Evolutionary conservation across 2,113 vertebrate species (phyloP), one percentile per base, ranked within the genome.

Genomic region (Cariama cristata): DNA sequence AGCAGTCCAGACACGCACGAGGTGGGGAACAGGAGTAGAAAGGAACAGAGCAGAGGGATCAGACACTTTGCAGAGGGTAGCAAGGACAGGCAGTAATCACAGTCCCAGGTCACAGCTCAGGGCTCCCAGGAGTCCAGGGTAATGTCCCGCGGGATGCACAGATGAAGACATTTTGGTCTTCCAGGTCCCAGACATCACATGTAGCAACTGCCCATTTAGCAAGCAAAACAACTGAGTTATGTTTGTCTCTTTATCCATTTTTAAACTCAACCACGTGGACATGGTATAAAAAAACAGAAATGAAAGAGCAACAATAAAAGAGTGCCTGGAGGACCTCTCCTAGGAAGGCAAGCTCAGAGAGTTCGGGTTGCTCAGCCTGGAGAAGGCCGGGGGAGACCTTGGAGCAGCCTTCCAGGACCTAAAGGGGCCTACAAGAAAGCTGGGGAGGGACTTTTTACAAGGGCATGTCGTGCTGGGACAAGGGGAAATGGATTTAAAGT

Each of bases 371-470:
- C 14, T 79, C 40, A 40, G 47, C 14, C 47, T 72, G n/a, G 47
- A 42, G 67, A 62, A 44, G 27, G 50, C 11, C 56, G 1, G 0
- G 8, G 14, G 7, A 35, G 4, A 81, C 59, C 8, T 35, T 58
- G n/a, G 7, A 6, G 59, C 2, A 0, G 11, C n/a, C 30, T 56
- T 64, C 3, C 50, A 44, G 5, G 50, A 17, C 1, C 2, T 58
- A 18, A 73, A 66, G 8, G 30, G 17, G 3, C 20, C 5, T 35
- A 44, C 2, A 6, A 22, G 50, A 66, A 58, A 73, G 35, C 32
- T 14, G 44, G 16, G 38, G 38, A 38, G 38, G 38, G 38, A 38
- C 38, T 38, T 38, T 38, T 38, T 38, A 38, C 38, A 38, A 38
- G 38, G 38, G 38, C 38, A 38, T 38, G 38, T 38, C 38, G 38